phyloP scores from a whole-genome alignment of 2,113 vertebrate species.

The Chitala chitala region DNA sequence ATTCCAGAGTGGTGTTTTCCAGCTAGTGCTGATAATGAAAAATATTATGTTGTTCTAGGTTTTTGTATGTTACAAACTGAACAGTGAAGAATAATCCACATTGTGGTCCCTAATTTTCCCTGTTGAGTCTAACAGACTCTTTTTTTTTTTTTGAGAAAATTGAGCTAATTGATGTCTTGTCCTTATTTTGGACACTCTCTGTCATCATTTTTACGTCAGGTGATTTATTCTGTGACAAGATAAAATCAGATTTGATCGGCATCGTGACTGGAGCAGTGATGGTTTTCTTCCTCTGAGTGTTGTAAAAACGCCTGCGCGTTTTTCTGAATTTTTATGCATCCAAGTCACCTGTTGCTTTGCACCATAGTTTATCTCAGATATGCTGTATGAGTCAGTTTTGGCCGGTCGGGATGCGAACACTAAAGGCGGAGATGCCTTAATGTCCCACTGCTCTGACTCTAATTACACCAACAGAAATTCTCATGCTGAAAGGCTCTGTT shows the following conservation, averaged over 20 bases:
- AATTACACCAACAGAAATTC: constrained; percentile 31
- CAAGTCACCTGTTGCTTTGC: too few species aligned
- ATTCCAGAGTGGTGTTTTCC: too few species aligned
- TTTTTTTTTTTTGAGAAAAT: too few species aligned
- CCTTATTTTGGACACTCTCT: constrained; percentile 8
- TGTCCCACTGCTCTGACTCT: constrained; percentile 30
- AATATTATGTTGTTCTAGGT: too few species aligned
- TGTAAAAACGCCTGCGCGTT: too few species aligned
- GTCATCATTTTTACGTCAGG: constrained; percentile 3
- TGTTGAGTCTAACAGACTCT: too few species aligned
- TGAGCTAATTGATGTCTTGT: constrained; percentile 3
- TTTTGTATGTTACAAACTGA: too few species aligned
- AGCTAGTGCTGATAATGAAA: too few species aligned
- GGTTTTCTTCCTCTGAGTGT: constrained; percentile 10
- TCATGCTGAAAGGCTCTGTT: constrained; percentile 18
- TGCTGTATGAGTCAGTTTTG: background rate
- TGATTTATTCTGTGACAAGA: constrained; percentile 10
- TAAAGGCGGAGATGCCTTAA: constrained; percentile 31
- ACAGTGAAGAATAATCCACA: too few species aligned
- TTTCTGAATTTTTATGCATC: too few species aligned
- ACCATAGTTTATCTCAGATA: constrained; percentile 22
- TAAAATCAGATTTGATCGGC: too few species aligned
- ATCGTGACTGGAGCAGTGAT: background rate
- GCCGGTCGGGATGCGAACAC: constrained; percentile 25
- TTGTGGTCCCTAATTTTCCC: too few species aligned